Evolutionary conservation across 2,888 invertebrate genomes (phyloP).

Genomic region (Tachina lurida): DNA sequence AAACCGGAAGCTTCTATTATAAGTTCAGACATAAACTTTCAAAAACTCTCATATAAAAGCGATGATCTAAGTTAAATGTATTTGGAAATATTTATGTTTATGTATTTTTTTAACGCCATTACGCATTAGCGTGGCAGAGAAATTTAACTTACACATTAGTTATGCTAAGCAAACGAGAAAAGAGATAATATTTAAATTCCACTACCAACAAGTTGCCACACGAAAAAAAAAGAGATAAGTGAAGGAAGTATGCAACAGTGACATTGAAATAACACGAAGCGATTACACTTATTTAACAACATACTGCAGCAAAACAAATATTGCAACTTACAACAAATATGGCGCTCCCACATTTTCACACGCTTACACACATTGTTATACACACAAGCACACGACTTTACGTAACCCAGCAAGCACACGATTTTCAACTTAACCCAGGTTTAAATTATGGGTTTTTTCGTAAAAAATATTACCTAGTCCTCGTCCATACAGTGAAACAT

Average conservation of each 20-base stretch:
- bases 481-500: too few species aligned
- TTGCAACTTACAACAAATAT: constrained; percentile 53
- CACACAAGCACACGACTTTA: background rate
- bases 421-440: background rate
- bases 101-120: background rate
- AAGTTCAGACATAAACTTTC: too few species aligned
- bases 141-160: background rate
- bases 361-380: background rate
- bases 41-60: too few species aligned
- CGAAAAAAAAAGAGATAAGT: background rate
- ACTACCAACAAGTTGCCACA: constrained; percentile 47
- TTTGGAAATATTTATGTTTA: background rate
- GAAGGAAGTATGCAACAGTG: constrained; percentile 54
- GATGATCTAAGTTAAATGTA: too few species aligned
- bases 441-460: too few species aligned
- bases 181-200: constrained; percentile 30
- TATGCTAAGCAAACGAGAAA: constrained; percentile 23
- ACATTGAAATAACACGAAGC: constrained; percentile 55
- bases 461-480: too few species aligned
- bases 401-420: background rate
- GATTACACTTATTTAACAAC: constrained; percentile 45
- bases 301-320: constrained; percentile 22
- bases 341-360: constrained; percentile 32
- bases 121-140: constrained; percentile 7
- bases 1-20: too few species aligned